A percentile compares a stretch with the other conserved stretches of the same genome.
phyloP scores from a whole-genome alignment of 2,113 vertebrate species.

The Toxotes jaculatrix region DNA sequence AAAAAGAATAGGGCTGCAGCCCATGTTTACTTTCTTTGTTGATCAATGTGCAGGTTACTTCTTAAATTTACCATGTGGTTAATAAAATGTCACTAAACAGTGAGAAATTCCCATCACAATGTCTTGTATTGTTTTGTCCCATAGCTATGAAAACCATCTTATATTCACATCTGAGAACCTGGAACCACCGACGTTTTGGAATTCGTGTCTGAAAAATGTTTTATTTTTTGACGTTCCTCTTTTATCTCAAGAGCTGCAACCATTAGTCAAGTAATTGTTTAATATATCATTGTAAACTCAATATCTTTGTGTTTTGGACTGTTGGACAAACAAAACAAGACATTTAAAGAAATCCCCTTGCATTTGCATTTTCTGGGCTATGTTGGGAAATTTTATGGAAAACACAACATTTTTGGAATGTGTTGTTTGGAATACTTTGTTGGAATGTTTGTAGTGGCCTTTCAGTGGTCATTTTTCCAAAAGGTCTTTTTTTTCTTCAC shows the following conservation, averaged over 20 bases:
- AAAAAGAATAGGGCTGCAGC: neutral
- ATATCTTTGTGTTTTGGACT: no score
- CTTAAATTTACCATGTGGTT: neutral
- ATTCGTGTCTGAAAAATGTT: no score
- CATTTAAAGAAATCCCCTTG: neutral
- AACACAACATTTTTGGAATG: no score
- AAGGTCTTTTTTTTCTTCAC: neutral
- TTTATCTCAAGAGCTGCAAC: neutral
- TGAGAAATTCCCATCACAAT: no score
- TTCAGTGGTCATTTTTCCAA: neutral
- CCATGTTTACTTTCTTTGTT: neutral
- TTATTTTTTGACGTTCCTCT: no score
- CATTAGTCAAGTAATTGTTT: neutral
- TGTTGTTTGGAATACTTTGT: no score
- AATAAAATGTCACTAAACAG: no score
- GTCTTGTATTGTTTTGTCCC: no score
- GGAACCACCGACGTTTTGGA: no score
- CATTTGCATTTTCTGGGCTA: neutral
- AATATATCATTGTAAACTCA: no score
- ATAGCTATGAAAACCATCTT: neutral
- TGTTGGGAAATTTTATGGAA: no score
- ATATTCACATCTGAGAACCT: neutral
- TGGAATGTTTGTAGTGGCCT: neutral
- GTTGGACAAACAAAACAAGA: neutral
- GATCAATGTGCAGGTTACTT: neutral